Evolutionary conservation across 2,888 invertebrate species (phyloP), one percentile per base, ranked within the genome.

Genomic region (Cremastobaeus sp.): DNA sequence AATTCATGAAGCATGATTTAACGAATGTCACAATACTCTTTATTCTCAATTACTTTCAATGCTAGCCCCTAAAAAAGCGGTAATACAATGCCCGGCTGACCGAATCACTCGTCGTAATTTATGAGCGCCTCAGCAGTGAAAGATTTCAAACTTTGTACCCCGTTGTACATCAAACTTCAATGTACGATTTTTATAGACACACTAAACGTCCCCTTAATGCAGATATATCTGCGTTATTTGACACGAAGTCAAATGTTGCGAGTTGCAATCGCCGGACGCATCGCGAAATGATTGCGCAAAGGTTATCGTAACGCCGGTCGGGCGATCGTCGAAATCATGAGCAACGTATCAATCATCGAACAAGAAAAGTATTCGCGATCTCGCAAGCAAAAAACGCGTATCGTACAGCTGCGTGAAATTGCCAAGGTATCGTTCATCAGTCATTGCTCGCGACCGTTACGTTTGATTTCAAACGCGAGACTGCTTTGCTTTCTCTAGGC

Each of bases 401-500:
- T 69, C 59, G 45, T 69, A 50, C 64, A 64, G 62, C 52, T 64
- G 64, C 21, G 66, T 41, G 25, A 48, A 55, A 70, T 57, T 50
- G 65, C 59, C 15, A 25, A 55, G 69, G 34, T 47, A 60, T 70
- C 64, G 60, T 74, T 70, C 70, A 74, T 70, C 69, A 65, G 65
- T 70, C 48, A 60, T n/a, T n/a, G 34, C 20, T 11, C 45, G 37
- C 35, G 32, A 69, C 74, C 69, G 55, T 70, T 74, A 60, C 65
- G 66, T 74, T 74, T 65, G 64, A 65, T 65, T 59, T 48, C 54
- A 55, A 43, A 52, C 50, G 60, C 32, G 20, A 39, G 39, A 21
- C 50, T 57, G 62, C 30, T 35, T 52, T 25, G 69, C 64, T 74
- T 74, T 65, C 69, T 69, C 64, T 64, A 65, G 47, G 59, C 59